phyloP scores from a whole-genome alignment of 2,888 invertebrate species.

The Ectemnius lituratus region DNA sequence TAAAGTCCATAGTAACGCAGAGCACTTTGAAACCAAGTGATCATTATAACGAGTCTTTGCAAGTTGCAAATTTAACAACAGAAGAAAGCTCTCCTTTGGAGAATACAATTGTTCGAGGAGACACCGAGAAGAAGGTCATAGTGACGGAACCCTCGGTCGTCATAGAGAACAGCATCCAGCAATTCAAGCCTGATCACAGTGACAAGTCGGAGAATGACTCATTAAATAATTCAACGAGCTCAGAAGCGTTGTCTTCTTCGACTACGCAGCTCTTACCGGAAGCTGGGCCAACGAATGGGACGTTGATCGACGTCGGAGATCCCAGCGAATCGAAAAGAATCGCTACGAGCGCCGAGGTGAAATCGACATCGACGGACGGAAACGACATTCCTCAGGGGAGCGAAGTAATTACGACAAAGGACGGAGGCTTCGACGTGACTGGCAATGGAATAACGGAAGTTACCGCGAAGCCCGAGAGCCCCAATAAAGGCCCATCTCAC shows the following conservation, averaged over 20 bases:
- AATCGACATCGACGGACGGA: constrained; percentile 24
- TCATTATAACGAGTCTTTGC: not conserved
- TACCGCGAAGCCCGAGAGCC: constrained; percentile 23
- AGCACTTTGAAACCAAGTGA: constrained; percentile 22
- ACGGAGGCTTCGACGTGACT: constrained; percentile 54
- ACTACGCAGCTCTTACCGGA: constrained; percentile 19
- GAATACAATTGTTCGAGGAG: constrained; percentile 65
- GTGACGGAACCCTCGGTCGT: constrained; percentile 67
- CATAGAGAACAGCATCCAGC: constrained; percentile 68
- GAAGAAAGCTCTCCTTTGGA: constrained; percentile 65
- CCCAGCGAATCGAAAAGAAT: constrained; percentile 14
- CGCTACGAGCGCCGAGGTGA: constrained; percentile 14
- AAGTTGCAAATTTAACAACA: constrained; percentile 27
- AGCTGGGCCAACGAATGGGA: constrained; percentile 28
- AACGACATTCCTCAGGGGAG: constrained; percentile 47
- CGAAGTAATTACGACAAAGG: constrained; percentile 37
- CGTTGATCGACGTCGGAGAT: constrained; percentile 8
- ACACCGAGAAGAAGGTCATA: constrained; percentile 58
- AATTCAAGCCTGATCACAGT: constrained; percentile 57
- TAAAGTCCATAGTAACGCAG: constrained; percentile 35
- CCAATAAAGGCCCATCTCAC: constrained; percentile 8
- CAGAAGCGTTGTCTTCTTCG: constrained; percentile 7
- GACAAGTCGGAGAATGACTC: constrained; percentile 58
- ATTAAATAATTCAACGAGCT: constrained; percentile 11
- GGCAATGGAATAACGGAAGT: constrained; percentile 64